These are phyloP conservation scores for Exaiptasia diaphana DNA, from an alignment of 64 coral and sea anemone genomes.

Conservation along the genomic window DNA sequence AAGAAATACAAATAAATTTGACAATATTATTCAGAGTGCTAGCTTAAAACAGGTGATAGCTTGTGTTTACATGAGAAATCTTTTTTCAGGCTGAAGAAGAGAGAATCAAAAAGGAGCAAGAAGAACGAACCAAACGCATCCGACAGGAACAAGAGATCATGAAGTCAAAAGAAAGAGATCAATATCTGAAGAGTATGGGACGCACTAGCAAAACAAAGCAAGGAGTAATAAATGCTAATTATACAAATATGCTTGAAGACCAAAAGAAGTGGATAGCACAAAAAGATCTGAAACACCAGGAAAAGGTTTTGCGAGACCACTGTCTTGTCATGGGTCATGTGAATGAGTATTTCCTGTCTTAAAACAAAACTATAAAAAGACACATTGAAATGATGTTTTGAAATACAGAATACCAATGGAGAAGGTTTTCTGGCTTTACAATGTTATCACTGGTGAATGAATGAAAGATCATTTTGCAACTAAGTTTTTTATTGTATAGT, in stretches of 20 bases:
- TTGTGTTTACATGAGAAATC: too few relatives aligned
- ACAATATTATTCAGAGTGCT: too few relatives aligned
- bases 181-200: slow-evolving; percentile 79
- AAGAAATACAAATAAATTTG: too few relatives aligned
- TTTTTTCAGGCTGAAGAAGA: slow-evolving; percentile 60
- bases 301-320: slow-evolving; percentile 70
- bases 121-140: slow-evolving; percentile 17
- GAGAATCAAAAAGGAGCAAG: slow-evolving; percentile 27
- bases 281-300: slow-evolving; percentile 87
- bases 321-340: slow-evolving; percentile 90
- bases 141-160: slow-evolving; percentile 55
- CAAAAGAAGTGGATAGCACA: slow-evolving; percentile 64
- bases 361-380: background rate
- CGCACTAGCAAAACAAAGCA: slow-evolving; percentile 41
- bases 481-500: too few relatives aligned
- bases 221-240: slow-evolving; percentile 71
- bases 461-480: too few relatives aligned
- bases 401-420: too few relatives aligned
- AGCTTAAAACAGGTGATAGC: too few relatives aligned
- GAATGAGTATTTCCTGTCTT: slow-evolving; percentile 87
- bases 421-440: too few relatives aligned
- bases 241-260: slow-evolving; percentile 84
- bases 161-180: slow-evolving; percentile 39
- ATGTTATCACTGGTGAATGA: too few relatives aligned
- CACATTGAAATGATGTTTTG: too few relatives aligned